phyloP scores from a whole-genome alignment of 1,140 invertebrate species.

The Nautilus pompilius region DNA sequence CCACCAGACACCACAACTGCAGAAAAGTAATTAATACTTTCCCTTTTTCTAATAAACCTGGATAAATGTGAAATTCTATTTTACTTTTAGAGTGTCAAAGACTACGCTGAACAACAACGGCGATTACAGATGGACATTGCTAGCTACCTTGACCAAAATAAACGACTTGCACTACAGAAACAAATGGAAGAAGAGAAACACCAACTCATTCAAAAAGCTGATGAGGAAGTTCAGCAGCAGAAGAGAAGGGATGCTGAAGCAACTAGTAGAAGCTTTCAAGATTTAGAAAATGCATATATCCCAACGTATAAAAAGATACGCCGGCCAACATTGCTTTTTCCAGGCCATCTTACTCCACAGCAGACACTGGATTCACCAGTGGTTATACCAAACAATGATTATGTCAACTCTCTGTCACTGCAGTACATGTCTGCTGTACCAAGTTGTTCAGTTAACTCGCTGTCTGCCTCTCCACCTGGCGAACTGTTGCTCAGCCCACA shows the following conservation, averaged over 20 bases:
- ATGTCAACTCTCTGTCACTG: slow-evolving; percentile 6
- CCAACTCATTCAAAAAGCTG: slow-evolving; percentile 7
- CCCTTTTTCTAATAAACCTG: no score
- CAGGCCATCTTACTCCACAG: slow-evolving; percentile 17
- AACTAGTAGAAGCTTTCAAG: background rate
- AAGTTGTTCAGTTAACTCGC: background rate
- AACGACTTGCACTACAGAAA: slow-evolving; percentile 23
- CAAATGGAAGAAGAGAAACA: slow-evolving; percentile 32
- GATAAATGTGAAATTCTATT: no score
- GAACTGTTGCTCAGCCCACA: slow-evolving; percentile 43
- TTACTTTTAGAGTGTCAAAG: slow-evolving; percentile 49
- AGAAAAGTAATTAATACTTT: no score
- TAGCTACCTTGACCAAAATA: slow-evolving; percentile 39
- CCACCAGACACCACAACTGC: no score
- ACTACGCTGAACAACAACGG: slow-evolving; percentile 53
- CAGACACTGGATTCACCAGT: slow-evolving; percentile 37
- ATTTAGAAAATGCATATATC: slow-evolving; percentile 15
- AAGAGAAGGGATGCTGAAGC: slow-evolving; percentile 13
- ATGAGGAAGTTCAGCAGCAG: slow-evolving; percentile 22
- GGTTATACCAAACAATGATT: slow-evolving; percentile 7
- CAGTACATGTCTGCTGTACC: slow-evolving; percentile 6
- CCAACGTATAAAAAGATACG: slow-evolving; percentile 24
- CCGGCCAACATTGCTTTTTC: slow-evolving; percentile 26
- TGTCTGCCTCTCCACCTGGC: slow-evolving; percentile 23
- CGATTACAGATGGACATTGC: slow-evolving; percentile 45